A percentile compares a stretch with the other conserved stretches of the same genome.
These are phyloP conservation scores for Scytalopus superciliaris DNA, from an alignment of 2,113 vertebrate species.

Conservation along the genomic window DNA sequence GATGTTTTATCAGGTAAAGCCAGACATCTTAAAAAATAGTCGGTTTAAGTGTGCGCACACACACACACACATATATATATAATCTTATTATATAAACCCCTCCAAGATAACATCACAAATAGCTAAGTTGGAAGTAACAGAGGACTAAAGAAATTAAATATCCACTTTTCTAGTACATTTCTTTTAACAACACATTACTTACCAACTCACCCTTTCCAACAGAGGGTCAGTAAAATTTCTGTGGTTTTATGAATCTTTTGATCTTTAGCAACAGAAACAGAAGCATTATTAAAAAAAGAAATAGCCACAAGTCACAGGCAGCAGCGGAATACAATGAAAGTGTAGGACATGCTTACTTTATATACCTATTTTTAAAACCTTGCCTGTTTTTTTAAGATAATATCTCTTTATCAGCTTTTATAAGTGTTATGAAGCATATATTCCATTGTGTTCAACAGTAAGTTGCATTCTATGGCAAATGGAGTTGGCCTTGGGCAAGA, in stretches of 20 bases:
- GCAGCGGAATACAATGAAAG: neutral
- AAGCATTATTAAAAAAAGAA: neutral
- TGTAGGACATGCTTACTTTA: neutral
- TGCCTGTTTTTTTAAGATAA: slow-evolving; percentile 20
- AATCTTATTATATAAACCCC: neutral
- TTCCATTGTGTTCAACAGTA: neutral
- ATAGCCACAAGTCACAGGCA: neutral
- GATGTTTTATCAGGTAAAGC: neutral
- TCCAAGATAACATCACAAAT: neutral
- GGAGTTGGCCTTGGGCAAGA: slow-evolving; percentile 53
- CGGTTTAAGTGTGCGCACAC: neutral
- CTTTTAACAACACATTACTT: neutral
- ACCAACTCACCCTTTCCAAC: neutral
- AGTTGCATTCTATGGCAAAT: slow-evolving; percentile 36
- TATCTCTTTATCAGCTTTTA: slow-evolving; percentile 43
- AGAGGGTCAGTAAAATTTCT: neutral
- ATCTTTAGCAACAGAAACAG: neutral
- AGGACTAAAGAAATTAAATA: neutral
- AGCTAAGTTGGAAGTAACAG: neutral
- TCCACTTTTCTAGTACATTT: neutral
- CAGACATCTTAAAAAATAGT: neutral
- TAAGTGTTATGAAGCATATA: slow-evolving; percentile 36
- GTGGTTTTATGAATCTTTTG: neutral
- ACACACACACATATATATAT: neutral
- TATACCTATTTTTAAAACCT: slow-evolving; percentile 24